These are phyloP conservation scores for Numida meleagris DNA, from an alignment of 2,113 vertebrate genomes.

Conservation along the genomic window DNA sequence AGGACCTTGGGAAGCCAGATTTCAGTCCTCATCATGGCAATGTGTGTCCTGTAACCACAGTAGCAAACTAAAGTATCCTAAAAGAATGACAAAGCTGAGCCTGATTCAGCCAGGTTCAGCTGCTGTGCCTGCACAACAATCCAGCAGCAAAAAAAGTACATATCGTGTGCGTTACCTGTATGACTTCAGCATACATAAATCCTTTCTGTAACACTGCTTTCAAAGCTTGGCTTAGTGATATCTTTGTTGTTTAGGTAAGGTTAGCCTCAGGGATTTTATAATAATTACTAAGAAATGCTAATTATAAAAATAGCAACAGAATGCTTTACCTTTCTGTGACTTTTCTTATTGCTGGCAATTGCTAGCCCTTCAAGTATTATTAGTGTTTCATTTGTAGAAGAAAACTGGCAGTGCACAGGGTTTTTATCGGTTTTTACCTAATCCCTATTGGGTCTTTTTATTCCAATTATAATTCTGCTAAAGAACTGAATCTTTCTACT, in stretches of 20 bases:
- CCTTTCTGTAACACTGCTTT: background rate
- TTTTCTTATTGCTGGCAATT: background rate
- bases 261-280: background rate
- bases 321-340: background rate
- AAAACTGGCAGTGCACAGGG: background rate
- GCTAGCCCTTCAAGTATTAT: background rate
- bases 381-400: background rate
- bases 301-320: background rate
- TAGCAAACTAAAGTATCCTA: background rate
- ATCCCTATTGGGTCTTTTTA: background rate
- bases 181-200: background rate
- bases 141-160: background rate
- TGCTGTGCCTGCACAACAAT: background rate
- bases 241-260: background rate
- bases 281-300: background rate
- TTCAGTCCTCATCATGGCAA: background rate
- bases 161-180: background rate
- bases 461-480: background rate
- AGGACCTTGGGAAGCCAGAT: background rate
- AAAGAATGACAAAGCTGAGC: background rate
- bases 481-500: background rate
- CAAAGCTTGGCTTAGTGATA: background rate
- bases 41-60: background rate
- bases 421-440: background rate
- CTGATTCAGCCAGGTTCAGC: background rate